Conservation (phyloP, 2,797 vertebrate species). For the Macrochelys suwanniensis region DNA sequence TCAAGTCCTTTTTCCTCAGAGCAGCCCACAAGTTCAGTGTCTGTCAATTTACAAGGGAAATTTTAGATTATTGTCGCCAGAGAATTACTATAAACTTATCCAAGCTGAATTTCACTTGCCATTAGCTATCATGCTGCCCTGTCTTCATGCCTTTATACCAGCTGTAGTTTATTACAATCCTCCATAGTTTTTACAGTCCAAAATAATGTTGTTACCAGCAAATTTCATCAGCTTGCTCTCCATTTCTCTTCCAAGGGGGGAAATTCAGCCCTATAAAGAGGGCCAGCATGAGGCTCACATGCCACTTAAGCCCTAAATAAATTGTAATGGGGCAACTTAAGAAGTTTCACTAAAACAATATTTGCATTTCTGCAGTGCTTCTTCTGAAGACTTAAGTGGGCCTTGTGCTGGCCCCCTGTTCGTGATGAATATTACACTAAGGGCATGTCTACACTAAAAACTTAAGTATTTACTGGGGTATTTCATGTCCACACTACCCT, state of each 20-base stretch:
- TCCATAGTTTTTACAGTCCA: background rate
- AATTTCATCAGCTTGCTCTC: background rate
- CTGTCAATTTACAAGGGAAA: slow-evolving; percentile 2
- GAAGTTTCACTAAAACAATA: background rate
- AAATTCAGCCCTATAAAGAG: background rate
- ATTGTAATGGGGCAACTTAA: background rate
- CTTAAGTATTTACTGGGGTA: too few relatives aligned
- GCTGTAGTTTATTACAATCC: background rate
- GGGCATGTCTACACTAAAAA: too few relatives aligned
- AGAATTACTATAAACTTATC: rapidly evolving
- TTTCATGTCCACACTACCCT: too few relatives aligned
- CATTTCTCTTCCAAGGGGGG: background rate
- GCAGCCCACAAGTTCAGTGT: background rate
- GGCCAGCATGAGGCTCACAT: background rate
- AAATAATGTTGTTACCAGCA: background rate
- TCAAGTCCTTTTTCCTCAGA: background rate
- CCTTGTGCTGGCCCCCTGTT: background rate
- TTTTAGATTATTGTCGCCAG: background rate
- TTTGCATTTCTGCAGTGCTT: background rate
- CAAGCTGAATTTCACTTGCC: background rate
- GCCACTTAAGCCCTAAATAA: background rate
- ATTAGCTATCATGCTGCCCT: background rate
- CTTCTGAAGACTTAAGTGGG: background rate
- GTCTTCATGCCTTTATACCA: background rate
- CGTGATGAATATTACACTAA: background rate